Conservation (phyloP, 2,113 vertebrate genomes). For the Mesembrinibis cayennensis region DNA sequence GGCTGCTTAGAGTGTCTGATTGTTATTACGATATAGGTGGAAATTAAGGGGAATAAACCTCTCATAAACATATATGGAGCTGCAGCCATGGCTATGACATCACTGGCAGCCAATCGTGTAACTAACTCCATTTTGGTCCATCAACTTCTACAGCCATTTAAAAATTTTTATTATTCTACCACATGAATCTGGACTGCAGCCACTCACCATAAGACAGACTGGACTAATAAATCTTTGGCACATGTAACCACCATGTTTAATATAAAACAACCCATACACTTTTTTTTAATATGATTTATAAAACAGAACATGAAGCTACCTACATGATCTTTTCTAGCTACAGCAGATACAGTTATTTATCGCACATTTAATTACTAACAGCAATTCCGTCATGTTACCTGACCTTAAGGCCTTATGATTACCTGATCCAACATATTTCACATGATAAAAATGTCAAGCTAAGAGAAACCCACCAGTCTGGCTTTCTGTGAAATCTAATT, state of each 20-base stretch:
- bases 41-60: conserved; percentile 48
- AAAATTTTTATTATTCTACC: conserved; percentile 55
- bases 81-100: conserved; percentile 38
- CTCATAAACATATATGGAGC: conserved; percentile 26
- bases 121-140: conserved; percentile 44
- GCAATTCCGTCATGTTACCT: conserved; percentile 38
- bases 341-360: conserved; percentile 43
- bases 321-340: conserved; percentile 28
- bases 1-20: background rate
- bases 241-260: conserved; percentile 53
- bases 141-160: conserved; percentile 57
- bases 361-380: conserved; percentile 37
- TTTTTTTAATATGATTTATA: conserved; percentile 63
- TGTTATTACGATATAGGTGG: background rate
- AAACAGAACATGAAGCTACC: conserved; percentile 56
- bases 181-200: conserved; percentile 65
- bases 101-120: conserved; percentile 32
- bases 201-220: conserved; percentile 55
- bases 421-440: conserved; percentile 52
- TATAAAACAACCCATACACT: conserved; percentile 32
- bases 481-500: conserved; percentile 52
- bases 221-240: conserved; percentile 70
- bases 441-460: conserved; percentile 37
- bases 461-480: background rate
- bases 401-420: conserved; percentile 48